A percentile compares a stretch with the other conserved stretches of the same genome.
Evolutionary conservation across 2,888 invertebrate genomes (phyloP).

Genomic region (Agelastica alni): DNA sequence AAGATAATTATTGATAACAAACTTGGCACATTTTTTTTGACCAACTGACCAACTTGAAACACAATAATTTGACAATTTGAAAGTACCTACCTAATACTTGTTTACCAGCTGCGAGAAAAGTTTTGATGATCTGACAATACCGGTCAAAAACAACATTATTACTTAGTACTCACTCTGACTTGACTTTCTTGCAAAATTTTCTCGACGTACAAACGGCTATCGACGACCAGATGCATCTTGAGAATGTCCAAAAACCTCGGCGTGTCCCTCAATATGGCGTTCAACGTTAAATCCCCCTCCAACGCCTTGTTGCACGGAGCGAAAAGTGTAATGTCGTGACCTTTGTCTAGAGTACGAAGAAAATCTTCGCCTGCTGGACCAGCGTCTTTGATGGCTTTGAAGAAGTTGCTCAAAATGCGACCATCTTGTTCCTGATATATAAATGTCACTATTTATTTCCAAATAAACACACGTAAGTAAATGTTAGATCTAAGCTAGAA

Average conservation of each 20-base stretch:
- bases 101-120: too few relatives aligned
- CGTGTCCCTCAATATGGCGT: constrained; percentile 70
- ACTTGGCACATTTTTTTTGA: too few relatives aligned
- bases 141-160: neutral
- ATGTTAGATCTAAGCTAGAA: too few relatives aligned
- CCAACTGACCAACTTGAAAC: too few relatives aligned
- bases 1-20: too few relatives aligned
- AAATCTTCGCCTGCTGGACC: constrained; percentile 70
- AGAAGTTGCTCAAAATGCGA: constrained; percentile 80
- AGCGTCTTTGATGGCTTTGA: constrained; percentile 79
- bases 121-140: neutral
- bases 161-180: constrained; percentile 38
- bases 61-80: too few relatives aligned
- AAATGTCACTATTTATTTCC: too few relatives aligned
- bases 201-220: constrained; percentile 71
- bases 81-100: too few relatives aligned
- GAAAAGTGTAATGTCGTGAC: constrained; percentile 80
- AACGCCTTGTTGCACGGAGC: constrained; percentile 90
- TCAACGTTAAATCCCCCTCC: constrained; percentile 70
- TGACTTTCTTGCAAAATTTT: constrained; percentile 71
- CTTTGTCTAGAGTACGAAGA: constrained; percentile 69
- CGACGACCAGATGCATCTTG: constrained; percentile 79
- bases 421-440: constrained; percentile 67
- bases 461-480: too few relatives aligned
- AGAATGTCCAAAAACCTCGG: constrained; percentile 76